Conservation (phyloP, 2,888 invertebrate genomes). For the Drosophila buzzatii region DNA sequence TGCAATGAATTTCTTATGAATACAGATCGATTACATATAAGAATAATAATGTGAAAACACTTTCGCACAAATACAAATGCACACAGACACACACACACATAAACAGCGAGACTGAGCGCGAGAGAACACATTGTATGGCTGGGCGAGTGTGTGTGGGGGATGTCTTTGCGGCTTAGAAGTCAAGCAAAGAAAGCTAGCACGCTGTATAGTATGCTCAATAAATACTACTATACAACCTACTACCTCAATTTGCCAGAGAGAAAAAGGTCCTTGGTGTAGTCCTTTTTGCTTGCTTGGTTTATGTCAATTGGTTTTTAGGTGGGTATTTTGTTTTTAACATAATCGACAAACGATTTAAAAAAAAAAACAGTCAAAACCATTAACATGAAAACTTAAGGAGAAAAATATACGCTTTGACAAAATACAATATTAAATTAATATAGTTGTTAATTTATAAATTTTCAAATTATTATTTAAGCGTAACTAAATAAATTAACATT, state of each 20-base stretch:
- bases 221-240: conserved; percentile 86
- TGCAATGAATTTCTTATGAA: conserved; percentile 24
- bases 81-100: conserved; percentile 14
- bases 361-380: background rate
- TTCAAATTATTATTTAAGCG: background rate
- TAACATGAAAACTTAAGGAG: background rate
- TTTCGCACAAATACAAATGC: conserved; percentile 31
- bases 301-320: conserved; percentile 20
- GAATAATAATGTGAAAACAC: conserved; percentile 18
- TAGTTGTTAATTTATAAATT: background rate
- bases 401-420: background rate
- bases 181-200: conserved; percentile 86
- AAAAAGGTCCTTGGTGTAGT: conserved; percentile 76
- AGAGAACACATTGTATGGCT: conserved; percentile 50
- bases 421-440: background rate
- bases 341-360: background rate
- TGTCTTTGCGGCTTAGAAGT: conserved; percentile 81
- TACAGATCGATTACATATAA: background rate
- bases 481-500: background rate
- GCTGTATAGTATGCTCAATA: conserved; percentile 84
- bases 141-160: conserved; percentile 13
- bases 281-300: conserved; percentile 56
- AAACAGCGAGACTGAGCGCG: background rate
- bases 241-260: conserved; percentile 86
- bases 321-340: conserved; percentile 15